A percentile compares a stretch with the other conserved stretches of the same genome.
Conservation (phyloP, 2,888 invertebrate genomes). For the Cheilosia impressa region DNA sequence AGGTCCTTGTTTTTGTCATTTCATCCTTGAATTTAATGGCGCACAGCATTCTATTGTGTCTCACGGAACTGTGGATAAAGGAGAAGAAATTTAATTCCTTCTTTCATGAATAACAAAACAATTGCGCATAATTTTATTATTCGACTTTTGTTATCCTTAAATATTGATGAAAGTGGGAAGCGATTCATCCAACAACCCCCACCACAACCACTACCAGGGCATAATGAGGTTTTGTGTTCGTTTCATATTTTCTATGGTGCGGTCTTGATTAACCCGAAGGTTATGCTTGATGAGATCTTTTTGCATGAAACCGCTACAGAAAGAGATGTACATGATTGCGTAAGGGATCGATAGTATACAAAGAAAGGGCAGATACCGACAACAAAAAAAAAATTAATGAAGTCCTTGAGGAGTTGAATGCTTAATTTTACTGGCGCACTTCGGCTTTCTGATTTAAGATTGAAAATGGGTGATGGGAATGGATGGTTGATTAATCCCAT, state of each 20-base stretch:
- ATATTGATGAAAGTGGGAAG: conserved; percentile 70
- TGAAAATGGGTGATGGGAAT: conserved; percentile 33
- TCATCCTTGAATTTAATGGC: conserved; percentile 11
- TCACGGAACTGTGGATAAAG: conserved; percentile 22
- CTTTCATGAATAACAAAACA: conserved; percentile 74
- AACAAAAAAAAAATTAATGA: conserved; percentile 52
- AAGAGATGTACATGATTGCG: conserved; percentile 2
- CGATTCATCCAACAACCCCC: conserved; percentile 30
- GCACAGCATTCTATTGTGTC: conserved; percentile 33
- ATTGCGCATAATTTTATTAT: conserved; percentile 75
- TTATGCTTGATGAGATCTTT: conserved; percentile 60
- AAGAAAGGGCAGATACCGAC: background rate
- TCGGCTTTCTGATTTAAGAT: conserved; percentile 28
- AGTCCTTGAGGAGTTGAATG: conserved; percentile 68
- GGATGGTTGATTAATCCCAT: conserved; percentile 45
- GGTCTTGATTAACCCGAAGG: conserved; percentile 65
- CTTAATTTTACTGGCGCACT: conserved; percentile 43
- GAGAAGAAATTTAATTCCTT: conserved; percentile 62
- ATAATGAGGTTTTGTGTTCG: conserved; percentile 57
- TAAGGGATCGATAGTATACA: conserved; percentile 14
- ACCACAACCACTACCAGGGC: background rate
- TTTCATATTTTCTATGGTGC: conserved; percentile 40
- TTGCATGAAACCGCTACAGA: conserved; percentile 30
- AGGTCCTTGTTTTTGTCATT: conserved; percentile 39
- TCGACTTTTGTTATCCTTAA: conserved; percentile 70